phyloP scores from a whole-genome alignment of 37 sponge, comb jelly and placozoan genomes.

The Amphimedon queenslandica region DNA sequence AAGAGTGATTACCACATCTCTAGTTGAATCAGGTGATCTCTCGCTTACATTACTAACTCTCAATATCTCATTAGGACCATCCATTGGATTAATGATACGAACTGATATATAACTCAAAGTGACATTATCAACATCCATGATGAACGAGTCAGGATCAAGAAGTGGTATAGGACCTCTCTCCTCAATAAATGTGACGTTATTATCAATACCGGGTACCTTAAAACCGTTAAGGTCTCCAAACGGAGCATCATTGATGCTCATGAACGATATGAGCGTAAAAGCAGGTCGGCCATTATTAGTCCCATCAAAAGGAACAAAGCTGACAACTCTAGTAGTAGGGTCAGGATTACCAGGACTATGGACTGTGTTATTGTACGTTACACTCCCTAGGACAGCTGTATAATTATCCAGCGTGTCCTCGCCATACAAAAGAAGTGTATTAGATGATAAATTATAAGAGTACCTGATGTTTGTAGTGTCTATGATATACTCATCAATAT shows the following conservation, averaged over 20 bases:
- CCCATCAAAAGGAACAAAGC: conserved; percentile 81
- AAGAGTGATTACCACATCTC: conserved; percentile 6
- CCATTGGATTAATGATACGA: conserved; percentile 36
- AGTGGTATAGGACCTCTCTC: conserved; percentile 52
- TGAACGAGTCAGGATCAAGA: conserved; percentile 16
- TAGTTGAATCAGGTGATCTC: conserved; percentile 4
- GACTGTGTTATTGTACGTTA: conserved; percentile 63
- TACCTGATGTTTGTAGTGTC: conserved; percentile 25
- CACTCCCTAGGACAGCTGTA: conserved; percentile 39
- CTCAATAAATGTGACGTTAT: conserved; percentile 40
- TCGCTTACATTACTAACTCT: conserved; percentile 29
- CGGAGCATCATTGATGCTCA: conserved; percentile 75
- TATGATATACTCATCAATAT: conserved; percentile 8
- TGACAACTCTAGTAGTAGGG: conserved; percentile 62
- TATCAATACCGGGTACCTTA: conserved; percentile 13
- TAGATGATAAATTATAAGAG: conserved; percentile 22
- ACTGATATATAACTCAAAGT: conserved; percentile 51
- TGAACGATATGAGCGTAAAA: conserved; percentile 59
- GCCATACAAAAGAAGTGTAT: conserved; percentile 46
- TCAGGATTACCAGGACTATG: conserved; percentile 75
- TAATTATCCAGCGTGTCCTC: conserved; percentile 68
- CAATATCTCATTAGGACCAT: conserved; percentile 50
- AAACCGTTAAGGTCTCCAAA: conserved; percentile 70
- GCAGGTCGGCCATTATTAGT: conserved; percentile 28
- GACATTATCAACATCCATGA: conserved; percentile 73